A percentile compares a stretch with the other conserved stretches of the same genome.
Conservation (phyloP, 2,888 invertebrate genomes). For the Agriopis aurantiaria region DNA sequence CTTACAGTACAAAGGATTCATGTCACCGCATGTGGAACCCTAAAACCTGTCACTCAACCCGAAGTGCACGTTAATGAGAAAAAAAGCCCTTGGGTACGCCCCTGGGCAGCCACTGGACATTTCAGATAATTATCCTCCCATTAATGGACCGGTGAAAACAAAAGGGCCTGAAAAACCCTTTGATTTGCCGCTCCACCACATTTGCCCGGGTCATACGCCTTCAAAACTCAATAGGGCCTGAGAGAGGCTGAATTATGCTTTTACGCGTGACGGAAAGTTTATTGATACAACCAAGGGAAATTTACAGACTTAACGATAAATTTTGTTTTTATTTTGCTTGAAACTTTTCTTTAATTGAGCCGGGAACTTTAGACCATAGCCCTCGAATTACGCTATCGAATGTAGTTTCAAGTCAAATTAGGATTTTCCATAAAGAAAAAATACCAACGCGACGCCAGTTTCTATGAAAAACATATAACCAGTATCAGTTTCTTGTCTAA, state of each 20-base stretch:
- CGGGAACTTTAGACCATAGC: neutral
- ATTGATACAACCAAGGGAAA: slow-evolving; percentile 1
- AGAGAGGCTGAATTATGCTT: slow-evolving; percentile 57
- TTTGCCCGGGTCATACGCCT: slow-evolving; percentile 75
- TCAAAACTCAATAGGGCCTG: slow-evolving; percentile 74
- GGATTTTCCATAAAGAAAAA: no score
- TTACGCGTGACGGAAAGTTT: slow-evolving; percentile 40
- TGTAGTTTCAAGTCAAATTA: no score
- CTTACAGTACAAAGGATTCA: neutral
- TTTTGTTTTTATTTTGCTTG: neutral
- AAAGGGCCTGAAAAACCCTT: slow-evolving; percentile 78
- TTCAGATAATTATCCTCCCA: slow-evolving; percentile 70
- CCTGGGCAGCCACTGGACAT: slow-evolving; percentile 58
- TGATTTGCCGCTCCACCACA: slow-evolving; percentile 82
- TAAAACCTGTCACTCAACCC: slow-evolving; percentile 38
- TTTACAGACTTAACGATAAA: neutral
- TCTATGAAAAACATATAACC: no score
- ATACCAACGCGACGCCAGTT: no score
- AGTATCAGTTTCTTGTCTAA: neutral
- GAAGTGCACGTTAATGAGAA: slow-evolving; percentile 43
- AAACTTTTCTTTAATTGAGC: neutral
- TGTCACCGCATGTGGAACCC: slow-evolving; percentile 1
- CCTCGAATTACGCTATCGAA: neutral
- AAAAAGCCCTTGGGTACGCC: slow-evolving; percentile 40
- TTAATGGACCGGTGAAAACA: slow-evolving; percentile 69